Base-by-base conservation (phyloP, 1,140 invertebrate species). In the Argopecten irradians region DNA sequence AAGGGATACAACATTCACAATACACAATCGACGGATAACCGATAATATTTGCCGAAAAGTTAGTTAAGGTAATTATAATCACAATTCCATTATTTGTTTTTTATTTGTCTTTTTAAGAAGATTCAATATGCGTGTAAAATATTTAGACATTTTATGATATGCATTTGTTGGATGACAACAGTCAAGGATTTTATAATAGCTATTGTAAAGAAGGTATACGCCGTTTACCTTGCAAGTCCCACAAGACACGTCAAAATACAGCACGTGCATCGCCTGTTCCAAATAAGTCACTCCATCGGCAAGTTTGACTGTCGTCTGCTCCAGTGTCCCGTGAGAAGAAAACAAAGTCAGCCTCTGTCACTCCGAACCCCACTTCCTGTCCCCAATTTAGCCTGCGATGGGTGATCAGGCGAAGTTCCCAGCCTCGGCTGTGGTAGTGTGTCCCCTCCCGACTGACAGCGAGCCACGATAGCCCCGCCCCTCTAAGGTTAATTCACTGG, bases 361-460 rank as follows among this genome's bases (percentile, higher is more conserved):
- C 55, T 71, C 55, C n/a, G 55, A 28, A n/a, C 28, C 55, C 55
- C 55, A 71, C 55, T 71, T 71, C 55, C 55, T 71, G 55, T 71
- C 55, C 55, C n/a, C 55, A 28, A 71, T 71, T 16, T 71, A n/a
- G 55, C 55, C 55, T 71, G 55, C 55, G 55, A 71, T 71, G 55
- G 55, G 55, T 28, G 55, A 71, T 71, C 8, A 11, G 28, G 55
- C 55, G n/a, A n/a, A 71, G 55, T 71, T 71, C 55, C 55, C 55
- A 71, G 55, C 55, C 55, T 71, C 55, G 55, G 55, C 55, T n/a
- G 55, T 71, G 55, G 55, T 13, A 13, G 13, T 71, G 55, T 71
- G 55, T 71, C 55, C 55, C 55, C 55, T 71, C 55, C 55, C 55
- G 55, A 71, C 55, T 71, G 55, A 71, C 55, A 71, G 55, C 55